phyloP scores from a whole-genome alignment of 2,113 vertebrate species.

The Alethe castanea region DNA sequence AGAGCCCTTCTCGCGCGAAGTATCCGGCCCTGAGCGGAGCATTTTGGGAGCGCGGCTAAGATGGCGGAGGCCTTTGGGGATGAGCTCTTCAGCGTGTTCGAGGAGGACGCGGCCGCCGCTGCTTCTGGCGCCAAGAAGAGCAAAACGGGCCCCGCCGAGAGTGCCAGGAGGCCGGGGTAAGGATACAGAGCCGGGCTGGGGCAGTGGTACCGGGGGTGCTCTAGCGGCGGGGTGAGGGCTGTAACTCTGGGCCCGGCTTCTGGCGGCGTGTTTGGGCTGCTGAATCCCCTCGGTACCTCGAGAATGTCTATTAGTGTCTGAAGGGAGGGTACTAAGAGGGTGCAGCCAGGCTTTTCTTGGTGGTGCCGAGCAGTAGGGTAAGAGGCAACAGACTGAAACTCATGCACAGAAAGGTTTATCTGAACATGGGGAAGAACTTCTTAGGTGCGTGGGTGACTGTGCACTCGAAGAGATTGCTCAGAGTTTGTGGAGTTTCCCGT shows the following conservation, averaged over 20 bases:
- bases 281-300: fast-evolving
- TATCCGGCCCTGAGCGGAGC: background rate
- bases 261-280: no score
- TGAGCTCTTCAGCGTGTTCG: conserved; percentile 93
- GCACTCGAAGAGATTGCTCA: no score
- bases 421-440: background rate
- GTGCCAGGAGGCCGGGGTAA: conserved; percentile 71
- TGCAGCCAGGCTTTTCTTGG: fast-evolving
- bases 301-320: fast-evolving
- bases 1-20: background rate
- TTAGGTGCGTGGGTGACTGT: background rate
- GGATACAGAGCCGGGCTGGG: background rate
- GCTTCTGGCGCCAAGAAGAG: conserved; percentile 63
- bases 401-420: background rate
- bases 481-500: background rate
- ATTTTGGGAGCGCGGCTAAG: background rate
- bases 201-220: fast-evolving
- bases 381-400: fast-evolving
- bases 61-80: conserved; percentile 95
- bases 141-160: background rate
- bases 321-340: background rate
- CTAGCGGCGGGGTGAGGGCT: fast-evolving
- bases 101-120: conserved; percentile 73
- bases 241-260: fast-evolving
- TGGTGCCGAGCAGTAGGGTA: no score